Base-by-base conservation (phyloP, 2,888 invertebrate species). In the Hyposoter didymator region DNA sequence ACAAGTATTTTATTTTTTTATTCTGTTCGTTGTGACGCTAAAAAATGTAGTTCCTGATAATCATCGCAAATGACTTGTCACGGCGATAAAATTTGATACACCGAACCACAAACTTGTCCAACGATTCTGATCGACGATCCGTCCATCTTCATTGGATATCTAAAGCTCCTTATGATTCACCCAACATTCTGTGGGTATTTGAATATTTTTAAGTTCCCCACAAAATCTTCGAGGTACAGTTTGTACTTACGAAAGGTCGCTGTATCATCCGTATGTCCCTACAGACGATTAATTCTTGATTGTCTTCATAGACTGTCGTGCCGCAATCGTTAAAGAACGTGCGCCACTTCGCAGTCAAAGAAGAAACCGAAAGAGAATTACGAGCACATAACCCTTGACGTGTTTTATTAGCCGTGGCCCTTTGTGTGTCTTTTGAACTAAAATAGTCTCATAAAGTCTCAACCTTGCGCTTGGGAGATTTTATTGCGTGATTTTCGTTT, bases 241-340 rank as follows among this genome's bases (percentile, higher is more conserved):
- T 49, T 8, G 10, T 49, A n/a, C 52, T 52, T 52, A 8, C 64
- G 14, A 14, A 35, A 32, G 49, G 32, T 75, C 35, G 64, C 47
- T 32, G 28, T 32, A 10, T n/a, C 47, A 35, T 66, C 19, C 22
- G 35, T 14, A 35, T 28, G 14, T 49, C 47, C 52, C 52, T 49
- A 39, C 28, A 17, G 64, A 49, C 72, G 64, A 80, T 80, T 64
- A 64, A 73, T 66, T 72, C 72, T 62, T 62, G 49, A 79, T 72
- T 49, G 39, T 22, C 45, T 19, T 49, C 12, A 22, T 64, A 19
- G 22, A 72, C 47, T 17, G 39, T 49, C 22, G 35, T 19, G 22
- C 12, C 52, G 49, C 12, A 22, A 52, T 73, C 55, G 55, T 67
- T 67, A 52, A 67, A 75, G 45, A 52, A 43, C 39, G 52, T 43